These are phyloP conservation scores for Idaea dimidiata DNA, from an alignment of 2,888 invertebrate species.

Conservation along the genomic window DNA sequence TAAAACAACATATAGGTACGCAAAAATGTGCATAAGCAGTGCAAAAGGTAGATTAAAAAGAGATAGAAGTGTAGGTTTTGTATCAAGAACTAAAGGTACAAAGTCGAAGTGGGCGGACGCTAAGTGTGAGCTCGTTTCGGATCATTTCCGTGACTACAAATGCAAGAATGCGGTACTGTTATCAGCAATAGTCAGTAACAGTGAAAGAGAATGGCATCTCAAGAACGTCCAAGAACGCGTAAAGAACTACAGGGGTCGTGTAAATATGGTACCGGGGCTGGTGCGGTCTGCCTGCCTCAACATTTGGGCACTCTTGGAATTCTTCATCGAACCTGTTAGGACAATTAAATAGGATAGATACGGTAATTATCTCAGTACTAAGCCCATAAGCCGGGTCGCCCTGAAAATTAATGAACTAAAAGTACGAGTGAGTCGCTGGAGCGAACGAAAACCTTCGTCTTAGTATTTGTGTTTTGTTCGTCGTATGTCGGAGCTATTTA, in stretches of 20 bases:
- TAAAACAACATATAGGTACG: slow-evolving; percentile 15
- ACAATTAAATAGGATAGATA: slow-evolving; percentile 73
- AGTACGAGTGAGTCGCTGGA: slow-evolving; percentile 39
- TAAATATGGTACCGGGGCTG: slow-evolving; percentile 80
- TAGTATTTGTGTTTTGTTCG: slow-evolving; percentile 28
- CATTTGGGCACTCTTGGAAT: slow-evolving; percentile 84
- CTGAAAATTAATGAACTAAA: slow-evolving; percentile 39
- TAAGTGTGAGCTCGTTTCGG: slow-evolving; percentile 29
- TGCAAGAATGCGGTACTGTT: slow-evolving; percentile 51
- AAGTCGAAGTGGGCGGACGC: slow-evolving; percentile 16
- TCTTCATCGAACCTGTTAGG: slow-evolving; percentile 83
- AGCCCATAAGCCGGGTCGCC: slow-evolving; percentile 39
- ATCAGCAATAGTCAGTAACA: slow-evolving; percentile 44
- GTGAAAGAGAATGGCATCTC: slow-evolving; percentile 48
- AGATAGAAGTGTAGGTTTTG: slow-evolving; percentile 28
- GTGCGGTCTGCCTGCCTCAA: slow-evolving; percentile 83
- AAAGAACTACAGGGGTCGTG: slow-evolving; percentile 65
- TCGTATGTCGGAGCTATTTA: slow-evolving; percentile 31
- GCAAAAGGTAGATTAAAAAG: slow-evolving; percentile 55
- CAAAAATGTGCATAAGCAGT: slow-evolving; percentile 65
- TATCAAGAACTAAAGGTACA: slow-evolving; percentile 21
- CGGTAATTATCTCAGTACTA: slow-evolving; percentile 55
- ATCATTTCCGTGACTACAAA: slow-evolving; percentile 28
- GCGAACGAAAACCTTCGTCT: slow-evolving; percentile 44
- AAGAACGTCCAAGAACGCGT: slow-evolving; percentile 63